Base-by-base conservation (phyloP, 2,888 invertebrate species). In the Sminthurides aquaticus region DNA sequence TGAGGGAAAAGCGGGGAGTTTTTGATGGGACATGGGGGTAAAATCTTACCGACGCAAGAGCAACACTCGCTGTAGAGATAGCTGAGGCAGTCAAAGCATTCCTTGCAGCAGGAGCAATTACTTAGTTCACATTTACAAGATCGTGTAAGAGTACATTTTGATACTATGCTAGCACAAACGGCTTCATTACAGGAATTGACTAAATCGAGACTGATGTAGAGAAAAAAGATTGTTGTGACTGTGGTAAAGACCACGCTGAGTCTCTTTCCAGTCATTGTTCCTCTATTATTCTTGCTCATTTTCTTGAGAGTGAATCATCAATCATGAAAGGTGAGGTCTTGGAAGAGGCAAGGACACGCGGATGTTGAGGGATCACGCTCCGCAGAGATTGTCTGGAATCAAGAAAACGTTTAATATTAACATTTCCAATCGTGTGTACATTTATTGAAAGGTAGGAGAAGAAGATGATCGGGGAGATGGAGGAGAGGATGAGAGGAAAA, bases 111-210 rank as follows among this genome's bases (percentile, higher is more conserved):
- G n/a, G 90, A 88, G 78, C 93, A 93, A 78, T 90, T 91, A 76
- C 87, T 88, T 75, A 92, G 82, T 78, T 96, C 93, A 80, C 97
- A 97, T 79, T 94, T 94, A 81, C 97, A 97, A 60, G 93, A 91
- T 78, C 94, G 91, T 18, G 95, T 95, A 70, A 97, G 82, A 86
- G 96, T 89, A 79, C 97, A 97, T 80, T 96, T 96, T 77, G 93
- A 94, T 59, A 97, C 97, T 62, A 94, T 89, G 76, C 93, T 92
- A 25, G 91, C 96, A 81, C 97, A 97, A 64, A 95, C 88, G 28
- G 92, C 90, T 81, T 96, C 94, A 78, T 96, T 95, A 79, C 96
- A 96, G 49, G 78, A 77, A 26, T 73, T 69, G 48, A 73, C 75
- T 61, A 69, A 52, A n/a, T 66, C 65, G 20, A 71, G 66, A 48